These are phyloP conservation scores for Andrena minutula DNA, from an alignment of 2,888 invertebrate species.

Conservation along the genomic window DNA sequence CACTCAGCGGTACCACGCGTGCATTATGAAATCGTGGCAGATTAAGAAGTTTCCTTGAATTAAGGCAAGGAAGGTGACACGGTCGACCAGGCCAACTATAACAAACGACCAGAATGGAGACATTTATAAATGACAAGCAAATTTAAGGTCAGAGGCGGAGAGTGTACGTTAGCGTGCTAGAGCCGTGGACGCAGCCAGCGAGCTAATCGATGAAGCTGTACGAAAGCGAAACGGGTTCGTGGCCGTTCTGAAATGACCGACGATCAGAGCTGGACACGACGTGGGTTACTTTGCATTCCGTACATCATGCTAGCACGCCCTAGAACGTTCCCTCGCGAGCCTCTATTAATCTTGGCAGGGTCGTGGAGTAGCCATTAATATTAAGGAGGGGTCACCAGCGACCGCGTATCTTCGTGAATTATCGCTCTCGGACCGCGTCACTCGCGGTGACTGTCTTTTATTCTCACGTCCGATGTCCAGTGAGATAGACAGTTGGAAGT, in stretches of 20 bases:
- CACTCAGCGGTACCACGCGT: too few species aligned
- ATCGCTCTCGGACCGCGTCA: slow-evolving; percentile 75
- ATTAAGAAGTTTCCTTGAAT: slow-evolving; percentile 18
- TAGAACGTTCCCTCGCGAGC: slow-evolving; percentile 58
- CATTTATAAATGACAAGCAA: slow-evolving; percentile 59
- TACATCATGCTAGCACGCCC: slow-evolving; percentile 58
- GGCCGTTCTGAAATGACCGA: slow-evolving; percentile 51
- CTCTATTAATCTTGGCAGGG: slow-evolving; percentile 80
- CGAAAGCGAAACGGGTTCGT: slow-evolving; percentile 46
- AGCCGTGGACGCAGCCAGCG: slow-evolving; percentile 8
- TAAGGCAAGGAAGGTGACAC: slow-evolving; percentile 13
- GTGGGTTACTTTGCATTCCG: slow-evolving; percentile 68
- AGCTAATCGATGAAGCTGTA: slow-evolving; percentile 69
- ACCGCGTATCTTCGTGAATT: slow-evolving; percentile 78
- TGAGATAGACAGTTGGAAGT: slow-evolving; percentile 22
- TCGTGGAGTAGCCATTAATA: slow-evolving; percentile 78
- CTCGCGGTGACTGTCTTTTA: slow-evolving; percentile 76
- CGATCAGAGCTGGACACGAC: slow-evolving; percentile 49
- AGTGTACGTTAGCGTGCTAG: slow-evolving; percentile 30
- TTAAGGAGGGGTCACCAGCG: slow-evolving; percentile 74
- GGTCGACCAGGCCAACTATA: slow-evolving; percentile 17
- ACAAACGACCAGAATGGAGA: slow-evolving; percentile 28
- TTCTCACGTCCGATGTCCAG: slow-evolving; percentile 66
- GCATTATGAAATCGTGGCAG: background rate
- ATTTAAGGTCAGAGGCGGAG: slow-evolving; percentile 23